Base-by-base conservation (phyloP, 2,113 vertebrate genomes). In the Apodemus speciosus region DNA sequence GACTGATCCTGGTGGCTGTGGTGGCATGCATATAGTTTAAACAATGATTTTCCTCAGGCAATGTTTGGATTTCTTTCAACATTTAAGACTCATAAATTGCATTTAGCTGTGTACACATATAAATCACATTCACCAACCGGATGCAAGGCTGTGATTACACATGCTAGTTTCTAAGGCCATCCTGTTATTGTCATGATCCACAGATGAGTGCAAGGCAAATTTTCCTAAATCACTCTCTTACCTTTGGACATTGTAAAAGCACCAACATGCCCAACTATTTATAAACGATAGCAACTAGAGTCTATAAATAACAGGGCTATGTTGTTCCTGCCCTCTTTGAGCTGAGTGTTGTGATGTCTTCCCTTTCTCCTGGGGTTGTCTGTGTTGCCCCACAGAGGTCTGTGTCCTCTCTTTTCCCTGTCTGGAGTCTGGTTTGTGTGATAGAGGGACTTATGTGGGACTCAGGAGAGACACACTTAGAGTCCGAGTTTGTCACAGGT, bases 301-400 rank as follows among this genome's bases (percentile, higher is more conserved):
- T 43, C 68, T 81, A 21, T 14, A 49, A 62, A 6, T 7, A n/a
- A 51, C 21, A 27, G 1, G 69, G 11, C 53, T 21, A 1, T 30
- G 27, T 13, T 64, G 27, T 64, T 27, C 3, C 62, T 64, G 62
- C 27, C 62, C 10, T 64, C 62, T 64, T 3, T 64, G 62, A 64
- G 27, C 62, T 5, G 3, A 64, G 13, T 11, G 30, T 30, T 20
- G 3, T 0, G 0, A 7, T 20, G 3, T 20, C 21, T 51, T 51
- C 18, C 30, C 6, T 32, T 30, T 21, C 0, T 3, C 3, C 0
- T 25, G 66, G 1, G 25, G 38, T 21, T 3, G 6, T 25, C 4
- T 81, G 79, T 46, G 13, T 27, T 3, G 0, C 5, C 0, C 6
- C 3, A 0, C 35, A 25, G 2, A 2, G 0, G 0, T 0, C 15